Conservation (phyloP, 2,888 invertebrate species). For the Rhagonycha lutea region DNA sequence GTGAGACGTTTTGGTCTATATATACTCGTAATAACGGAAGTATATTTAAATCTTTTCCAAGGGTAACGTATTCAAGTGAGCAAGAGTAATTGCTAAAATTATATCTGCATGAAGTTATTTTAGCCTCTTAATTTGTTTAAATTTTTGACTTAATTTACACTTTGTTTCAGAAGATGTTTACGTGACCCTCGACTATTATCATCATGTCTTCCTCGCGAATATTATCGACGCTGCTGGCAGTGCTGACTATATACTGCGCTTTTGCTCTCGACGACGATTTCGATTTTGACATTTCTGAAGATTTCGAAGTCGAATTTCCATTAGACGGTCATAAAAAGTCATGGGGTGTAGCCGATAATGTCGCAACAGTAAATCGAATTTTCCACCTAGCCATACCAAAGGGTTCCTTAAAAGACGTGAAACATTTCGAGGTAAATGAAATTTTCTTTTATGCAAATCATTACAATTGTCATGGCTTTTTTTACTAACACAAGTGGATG, state of each 20-base stretch:
- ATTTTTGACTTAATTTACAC: not conserved
- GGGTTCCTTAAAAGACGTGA: constrained; percentile 71
- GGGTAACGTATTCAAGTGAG: constrained; percentile 16
- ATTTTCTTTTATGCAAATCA: constrained; percentile 7
- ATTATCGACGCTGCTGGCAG: constrained; percentile 39
- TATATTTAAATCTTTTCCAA: constrained; percentile 15
- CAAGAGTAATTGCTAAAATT: constrained; percentile 3
- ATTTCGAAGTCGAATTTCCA: constrained; percentile 45
- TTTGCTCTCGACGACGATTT: constrained; percentile 50
- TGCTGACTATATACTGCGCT: constrained; percentile 30
- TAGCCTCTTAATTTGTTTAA: not conserved
- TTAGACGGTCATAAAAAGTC: constrained; percentile 33
- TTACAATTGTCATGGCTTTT: not conserved
- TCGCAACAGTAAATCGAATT: constrained; percentile 71
- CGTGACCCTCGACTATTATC: constrained; percentile 34
- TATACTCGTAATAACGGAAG: constrained; percentile 18
- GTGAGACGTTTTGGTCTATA: constrained; percentile 21
- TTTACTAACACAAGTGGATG: not conserved
- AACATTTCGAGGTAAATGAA: constrained; percentile 69
- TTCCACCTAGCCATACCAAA: constrained; percentile 75
- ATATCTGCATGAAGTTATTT: not conserved
- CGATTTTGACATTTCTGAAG: constrained; percentile 51
- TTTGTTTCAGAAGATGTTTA: constrained; percentile 38
- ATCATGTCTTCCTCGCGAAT: constrained; percentile 33
- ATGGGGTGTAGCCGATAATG: constrained; percentile 56